phyloP scores from a whole-genome alignment of 2,113 vertebrate species.

The Psittacus erithacus region DNA sequence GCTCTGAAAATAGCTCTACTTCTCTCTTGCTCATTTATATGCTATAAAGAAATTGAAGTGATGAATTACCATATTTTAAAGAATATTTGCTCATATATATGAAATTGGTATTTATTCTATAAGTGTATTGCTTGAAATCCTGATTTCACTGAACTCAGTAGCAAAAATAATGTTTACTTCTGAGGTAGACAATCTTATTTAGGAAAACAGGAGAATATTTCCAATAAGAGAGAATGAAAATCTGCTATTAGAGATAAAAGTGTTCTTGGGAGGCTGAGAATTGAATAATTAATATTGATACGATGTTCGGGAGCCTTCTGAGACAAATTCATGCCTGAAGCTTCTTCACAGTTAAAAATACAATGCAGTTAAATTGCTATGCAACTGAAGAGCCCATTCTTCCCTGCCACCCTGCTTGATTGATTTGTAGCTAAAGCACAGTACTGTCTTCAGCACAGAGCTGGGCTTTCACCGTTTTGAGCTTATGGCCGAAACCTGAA shows the following conservation, averaged over 20 bases:
- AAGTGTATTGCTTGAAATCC: neutral
- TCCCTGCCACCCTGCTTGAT: rapidly evolving
- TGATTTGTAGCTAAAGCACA: neutral
- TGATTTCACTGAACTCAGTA: neutral
- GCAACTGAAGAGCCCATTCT: neutral
- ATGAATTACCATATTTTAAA: neutral
- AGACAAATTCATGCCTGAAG: slow-evolving; percentile 16
- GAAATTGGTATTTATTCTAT: neutral
- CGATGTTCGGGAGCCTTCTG: neutral
- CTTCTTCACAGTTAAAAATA: slow-evolving; percentile 27
- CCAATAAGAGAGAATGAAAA: slow-evolving; percentile 32
- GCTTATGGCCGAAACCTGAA: neutral
- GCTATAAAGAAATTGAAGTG: neutral
- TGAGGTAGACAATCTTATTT: neutral
- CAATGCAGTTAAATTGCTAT: neutral
- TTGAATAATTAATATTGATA: slow-evolving; percentile 31
- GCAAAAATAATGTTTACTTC: neutral
- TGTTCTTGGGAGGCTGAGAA: neutral
- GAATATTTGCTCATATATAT: neutral
- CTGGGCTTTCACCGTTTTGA: neutral
- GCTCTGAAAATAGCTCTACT: slow-evolving; percentile 22
- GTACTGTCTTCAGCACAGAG: neutral
- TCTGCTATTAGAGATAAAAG: neutral
- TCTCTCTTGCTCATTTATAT: neutral
- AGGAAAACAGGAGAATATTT: slow-evolving; percentile 55